A percentile compares a stretch with the other conserved stretches of the same genome.
These are phyloP conservation scores for Dimorphilus gyrociliatus DNA, from an alignment of 2,888 invertebrate genomes.

Conservation along the genomic window DNA sequence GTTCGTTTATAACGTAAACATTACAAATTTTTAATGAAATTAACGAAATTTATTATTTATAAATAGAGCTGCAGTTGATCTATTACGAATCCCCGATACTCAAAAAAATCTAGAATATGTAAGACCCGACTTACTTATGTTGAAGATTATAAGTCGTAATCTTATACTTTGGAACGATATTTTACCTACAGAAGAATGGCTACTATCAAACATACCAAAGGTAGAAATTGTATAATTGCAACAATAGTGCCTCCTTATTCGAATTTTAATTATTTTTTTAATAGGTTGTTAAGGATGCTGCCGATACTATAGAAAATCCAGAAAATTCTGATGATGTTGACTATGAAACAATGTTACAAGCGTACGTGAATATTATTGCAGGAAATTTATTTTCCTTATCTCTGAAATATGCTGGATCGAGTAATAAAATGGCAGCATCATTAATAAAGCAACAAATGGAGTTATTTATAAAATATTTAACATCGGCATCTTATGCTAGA, in stretches of 20 bases:
- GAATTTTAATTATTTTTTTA: conserved; percentile 1
- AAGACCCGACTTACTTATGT: conserved; percentile 69
- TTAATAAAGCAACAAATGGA: no score
- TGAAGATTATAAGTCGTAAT: conserved; percentile 46
- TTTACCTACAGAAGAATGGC: conserved; percentile 63
- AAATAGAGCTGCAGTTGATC: conserved; percentile 59
- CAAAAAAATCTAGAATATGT: conserved; percentile 77
- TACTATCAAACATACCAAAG: conserved; percentile 29
- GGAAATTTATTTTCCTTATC: conserved; percentile 88
- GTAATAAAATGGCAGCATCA: conserved; percentile 62
- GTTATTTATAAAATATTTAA: no score
- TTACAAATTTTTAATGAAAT: conserved; percentile 1
- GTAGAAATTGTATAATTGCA: conserved; percentile 11
- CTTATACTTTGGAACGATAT: conserved; percentile 75
- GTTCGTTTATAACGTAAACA: conserved; percentile 17
- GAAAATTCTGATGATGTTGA: conserved; percentile 45
- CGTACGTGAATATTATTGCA: conserved; percentile 84
- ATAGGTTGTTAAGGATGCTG: no score
- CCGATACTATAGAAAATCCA: no score
- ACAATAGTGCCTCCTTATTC: not conserved
- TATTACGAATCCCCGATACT: conserved; percentile 76
- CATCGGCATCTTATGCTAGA: no score
- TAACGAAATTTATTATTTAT: conserved; percentile 1
- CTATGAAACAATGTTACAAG: conserved; percentile 85
- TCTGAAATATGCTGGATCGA: conserved; percentile 79